Evolutionary conservation across 2,888 invertebrate genomes (phyloP), one percentile per base, ranked within the genome.

Genomic region (Phasia obesa): DNA sequence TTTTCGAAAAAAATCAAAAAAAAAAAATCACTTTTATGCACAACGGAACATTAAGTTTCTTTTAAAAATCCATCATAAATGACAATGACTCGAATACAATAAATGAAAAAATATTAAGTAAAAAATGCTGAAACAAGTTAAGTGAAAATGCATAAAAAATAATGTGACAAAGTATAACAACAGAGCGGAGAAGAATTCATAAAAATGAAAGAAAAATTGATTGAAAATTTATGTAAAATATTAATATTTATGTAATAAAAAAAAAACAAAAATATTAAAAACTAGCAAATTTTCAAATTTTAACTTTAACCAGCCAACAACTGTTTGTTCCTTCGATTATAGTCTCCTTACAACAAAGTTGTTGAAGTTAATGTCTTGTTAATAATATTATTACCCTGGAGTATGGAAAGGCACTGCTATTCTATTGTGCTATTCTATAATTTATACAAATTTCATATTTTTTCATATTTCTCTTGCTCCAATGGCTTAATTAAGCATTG

Each of bases 41-140:
- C 57, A 78, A 74, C 64, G 78, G 64, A 74, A 82, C 82, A 82
- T 82, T 82, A 82, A 82, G 78, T 82, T 82, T 78, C 82, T 64
- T 78, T 82, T 74, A 82, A 81, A 82, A 78, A 74, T 69, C 78
- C 64, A 74, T 82, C 78, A 78, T 78, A 82, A 82, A 78, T 82
- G 78, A 82, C 82, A 82, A 74, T 69, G 73, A 78, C 73, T 67
- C 42, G 23, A 60, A 59, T 51, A 64, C 44, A 49, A 31, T 11
- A 53, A 57, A 55, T 55, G 11, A 21, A 64, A 44, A n/a, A 35
- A 6, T 31, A 4, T 5, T 9, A 25, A 15, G 11, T 11, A 42
- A 70, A 38, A 59, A 49, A 38, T 31, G 44, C 31, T 67, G 27
- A 17, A 13, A 27, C 19, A 51, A 65, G 53, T 79, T 57, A 53